phyloP scores from a whole-genome alignment of 2,113 vertebrate genomes.

The Phoxinus phoxinus region DNA sequence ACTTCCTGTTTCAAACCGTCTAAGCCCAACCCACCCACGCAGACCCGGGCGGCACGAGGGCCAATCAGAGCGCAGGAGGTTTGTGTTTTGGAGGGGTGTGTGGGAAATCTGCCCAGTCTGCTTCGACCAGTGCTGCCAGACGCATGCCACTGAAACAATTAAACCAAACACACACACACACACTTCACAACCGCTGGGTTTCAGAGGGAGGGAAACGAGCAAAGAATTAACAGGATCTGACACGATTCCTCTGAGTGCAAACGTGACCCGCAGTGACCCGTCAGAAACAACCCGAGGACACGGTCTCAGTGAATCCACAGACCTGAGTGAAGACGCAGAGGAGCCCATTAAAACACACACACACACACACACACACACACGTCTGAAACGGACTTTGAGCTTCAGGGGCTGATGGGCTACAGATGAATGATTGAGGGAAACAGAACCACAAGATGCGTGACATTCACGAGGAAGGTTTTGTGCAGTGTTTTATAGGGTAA shows the following conservation, averaged over 20 bases:
- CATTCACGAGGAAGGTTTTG: neutral
- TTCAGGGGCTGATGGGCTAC: neutral
- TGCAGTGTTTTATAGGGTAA: neutral
- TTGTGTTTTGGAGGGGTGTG: conserved; percentile 47
- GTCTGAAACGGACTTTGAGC: neutral
- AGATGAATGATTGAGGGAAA: neutral
- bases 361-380: neutral
- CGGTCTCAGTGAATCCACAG: neutral
- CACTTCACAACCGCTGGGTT: neutral
- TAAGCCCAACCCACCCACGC: conserved; percentile 37
- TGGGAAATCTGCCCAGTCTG: conserved; percentile 65
- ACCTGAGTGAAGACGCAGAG: neutral
- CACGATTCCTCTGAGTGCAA: neutral
- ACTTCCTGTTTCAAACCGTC: conserved; percentile 63
- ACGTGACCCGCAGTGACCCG: neutral
- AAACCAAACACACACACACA: neutral
- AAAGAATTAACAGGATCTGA: conserved; percentile 15
- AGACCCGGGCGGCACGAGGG: conserved; percentile 50
- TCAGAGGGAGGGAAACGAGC: neutral
- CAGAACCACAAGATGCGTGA: neutral
- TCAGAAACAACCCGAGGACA: neutral
- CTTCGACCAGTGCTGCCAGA: conserved; percentile 71
- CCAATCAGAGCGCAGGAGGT: conserved; percentile 60
- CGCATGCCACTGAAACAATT: conserved; percentile 22
- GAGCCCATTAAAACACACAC: neutral